A percentile compares a stretch with the other conserved stretches of the same genome.
phyloP scores from a whole-genome alignment of 2,113 vertebrate species.

The Chionomys nivalis region DNA sequence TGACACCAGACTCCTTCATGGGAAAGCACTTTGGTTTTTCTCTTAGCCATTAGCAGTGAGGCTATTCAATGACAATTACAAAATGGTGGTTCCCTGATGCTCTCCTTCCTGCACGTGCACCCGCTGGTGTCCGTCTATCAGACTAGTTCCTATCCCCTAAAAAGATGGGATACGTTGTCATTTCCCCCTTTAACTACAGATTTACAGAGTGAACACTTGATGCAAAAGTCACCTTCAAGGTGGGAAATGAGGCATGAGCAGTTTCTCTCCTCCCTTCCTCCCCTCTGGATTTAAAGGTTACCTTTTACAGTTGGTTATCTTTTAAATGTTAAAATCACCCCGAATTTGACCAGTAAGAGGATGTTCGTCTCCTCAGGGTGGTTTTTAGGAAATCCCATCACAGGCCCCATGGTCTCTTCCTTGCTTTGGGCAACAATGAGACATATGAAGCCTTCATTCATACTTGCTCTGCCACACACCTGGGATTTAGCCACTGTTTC shows the following conservation, averaged over 20 bases:
- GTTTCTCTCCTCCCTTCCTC: background rate
- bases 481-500: background rate
- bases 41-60: background rate
- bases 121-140: background rate
- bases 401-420: background rate
- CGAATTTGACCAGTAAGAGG: background rate
- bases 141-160: background rate
- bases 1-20: background rate
- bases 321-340: constrained; percentile 37
- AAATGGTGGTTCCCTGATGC: background rate
- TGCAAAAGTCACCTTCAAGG: background rate
- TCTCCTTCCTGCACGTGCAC: background rate
- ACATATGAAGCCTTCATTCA: background rate
- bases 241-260: background rate
- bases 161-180: background rate
- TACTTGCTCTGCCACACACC: background rate
- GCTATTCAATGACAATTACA: background rate
- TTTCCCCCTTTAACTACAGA: constrained; percentile 41
- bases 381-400: background rate
- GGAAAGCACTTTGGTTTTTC: constrained; percentile 4
- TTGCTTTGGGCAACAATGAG: background rate
- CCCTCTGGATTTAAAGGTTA: constrained; percentile 3
- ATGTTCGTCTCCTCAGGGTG: background rate
- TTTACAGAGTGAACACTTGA: constrained; percentile 23
- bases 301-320: background rate